Base-by-base conservation (phyloP, 2,113 vertebrate genomes). In the Perognathus longimembris region DNA sequence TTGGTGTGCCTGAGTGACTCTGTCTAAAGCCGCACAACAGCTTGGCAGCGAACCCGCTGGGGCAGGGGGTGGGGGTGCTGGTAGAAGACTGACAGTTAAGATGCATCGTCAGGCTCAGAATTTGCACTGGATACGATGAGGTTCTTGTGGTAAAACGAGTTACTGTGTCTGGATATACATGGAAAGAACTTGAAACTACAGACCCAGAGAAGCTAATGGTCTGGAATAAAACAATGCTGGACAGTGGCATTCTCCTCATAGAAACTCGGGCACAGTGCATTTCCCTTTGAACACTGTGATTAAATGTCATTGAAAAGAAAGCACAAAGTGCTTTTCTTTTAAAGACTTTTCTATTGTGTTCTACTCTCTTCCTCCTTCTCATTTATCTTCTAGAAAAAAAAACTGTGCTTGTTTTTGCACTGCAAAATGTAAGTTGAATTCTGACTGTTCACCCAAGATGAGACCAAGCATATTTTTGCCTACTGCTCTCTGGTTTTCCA, bases 401-500 rank as follows among this genome's bases (percentile, higher is more conserved):
- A 97, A 82, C 80, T 73, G 22, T 61, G 67, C 83, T 97, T 97
- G 74, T 91, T 95, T 97, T 88, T 89, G 82, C 61, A 10, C 63
- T 77, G 3, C 10, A 93, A 93, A 96, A 95, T 88, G 85, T 95
- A 95, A 95, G 69, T 14, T 30, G 93, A 89, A 15, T 96, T 97
- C 92, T 94, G 95, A 57, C 93, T 92, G 94, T 96, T 95, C 96
- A 80, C 92, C 83, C 96, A 97, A 97, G 83, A 95, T 94, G 94
- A 96, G 83, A 94, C 86, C 95, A 97, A 96, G 96, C 96, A 66
- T 88, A 94, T 96, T 96, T 96, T 96, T 96, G 85, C 96, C 94
- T 45, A 2, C 93, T 97, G 93, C 95, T 96, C 87, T 97, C 89
- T 96, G 96, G 95, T 97, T 97, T 98, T 97, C 97, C 97, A 95